Percentiles rank a stretch among this genome's conserved stretches.
Evolutionary conservation across 2,888 invertebrate genomes (phyloP).

Genomic region (Syritta pipiens): DNA sequence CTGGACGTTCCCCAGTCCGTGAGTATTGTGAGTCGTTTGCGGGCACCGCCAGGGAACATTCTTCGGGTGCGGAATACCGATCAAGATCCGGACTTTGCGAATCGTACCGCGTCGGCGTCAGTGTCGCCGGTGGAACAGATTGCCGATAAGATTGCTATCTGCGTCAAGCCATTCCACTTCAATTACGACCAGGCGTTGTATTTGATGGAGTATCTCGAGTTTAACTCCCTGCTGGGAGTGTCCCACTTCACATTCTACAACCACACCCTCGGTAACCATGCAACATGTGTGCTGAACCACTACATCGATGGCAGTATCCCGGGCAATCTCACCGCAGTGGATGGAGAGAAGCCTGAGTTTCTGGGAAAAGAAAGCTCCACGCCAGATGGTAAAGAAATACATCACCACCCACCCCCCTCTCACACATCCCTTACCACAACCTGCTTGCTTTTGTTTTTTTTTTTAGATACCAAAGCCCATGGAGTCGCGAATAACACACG

Average conservation of each 20-base stretch:
- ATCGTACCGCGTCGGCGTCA: slow-evolving; percentile 47
- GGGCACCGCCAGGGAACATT: slow-evolving; percentile 84
- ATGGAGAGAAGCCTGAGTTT: slow-evolving; percentile 70
- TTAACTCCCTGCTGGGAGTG: slow-evolving; percentile 90
- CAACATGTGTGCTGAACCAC: slow-evolving; percentile 87
- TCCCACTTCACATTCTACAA: slow-evolving; percentile 95
- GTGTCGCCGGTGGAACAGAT: slow-evolving; percentile 74
- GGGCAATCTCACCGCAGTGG: slow-evolving; percentile 75
- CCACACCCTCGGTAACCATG: slow-evolving; percentile 89
- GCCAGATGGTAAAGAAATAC: slow-evolving; percentile 33
- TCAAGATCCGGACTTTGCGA: slow-evolving; percentile 77
- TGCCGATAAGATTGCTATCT: slow-evolving; percentile 85
- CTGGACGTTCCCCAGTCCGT: slow-evolving; percentile 84
- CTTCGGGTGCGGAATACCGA: slow-evolving; percentile 83
- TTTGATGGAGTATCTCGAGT: slow-evolving; percentile 93
- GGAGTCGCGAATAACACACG: slow-evolving; percentile 65
- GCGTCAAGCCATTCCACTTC: slow-evolving; percentile 95
- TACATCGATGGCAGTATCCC: slow-evolving; percentile 80
- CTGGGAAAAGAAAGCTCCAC: slow-evolving; percentile 49
- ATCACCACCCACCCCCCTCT: slow-evolving; percentile 7
- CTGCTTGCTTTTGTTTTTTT: neutral
- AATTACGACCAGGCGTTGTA: slow-evolving; percentile 91
- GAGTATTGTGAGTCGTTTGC: slow-evolving; percentile 84
- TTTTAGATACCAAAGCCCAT: slow-evolving; percentile 55
- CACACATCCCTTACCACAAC: neutral